Evolutionary conservation across 35 echinoderm and acorn worm genomes (phyloP).

Genomic region (Holothuria glaberrima): DNA sequence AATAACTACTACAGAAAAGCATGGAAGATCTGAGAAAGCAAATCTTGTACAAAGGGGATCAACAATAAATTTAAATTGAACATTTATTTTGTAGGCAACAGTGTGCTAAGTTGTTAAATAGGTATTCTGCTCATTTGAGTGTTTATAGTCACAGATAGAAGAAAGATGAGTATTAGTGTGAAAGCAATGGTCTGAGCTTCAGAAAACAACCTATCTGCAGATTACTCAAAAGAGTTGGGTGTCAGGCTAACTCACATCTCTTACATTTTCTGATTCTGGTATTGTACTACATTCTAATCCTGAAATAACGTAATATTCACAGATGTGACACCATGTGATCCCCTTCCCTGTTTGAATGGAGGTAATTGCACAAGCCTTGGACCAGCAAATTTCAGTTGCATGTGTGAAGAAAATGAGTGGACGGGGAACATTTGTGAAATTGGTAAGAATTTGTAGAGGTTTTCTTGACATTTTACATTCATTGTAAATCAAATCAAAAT

Average conservation of each 20-base stretch:
- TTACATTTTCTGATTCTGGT: neutral
- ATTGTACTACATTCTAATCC: neutral
- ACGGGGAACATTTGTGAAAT: neutral
- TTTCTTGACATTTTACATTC: neutral
- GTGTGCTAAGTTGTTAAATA: too few relatives aligned
- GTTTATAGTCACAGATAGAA: too few relatives aligned
- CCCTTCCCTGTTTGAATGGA: constrained; percentile 28
- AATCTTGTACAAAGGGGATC: too few relatives aligned
- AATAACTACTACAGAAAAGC: too few relatives aligned
- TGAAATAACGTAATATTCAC: neutral
- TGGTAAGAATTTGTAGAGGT: neutral
- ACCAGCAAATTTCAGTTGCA: constrained; percentile 9
- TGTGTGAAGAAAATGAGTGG: constrained; percentile 28
- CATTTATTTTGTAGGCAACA: too few relatives aligned
- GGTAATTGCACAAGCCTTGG: constrained; percentile 25
- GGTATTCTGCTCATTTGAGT: too few relatives aligned
- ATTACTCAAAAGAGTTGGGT: neutral
- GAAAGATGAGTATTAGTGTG: too few relatives aligned
- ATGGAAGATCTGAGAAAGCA: too few relatives aligned
- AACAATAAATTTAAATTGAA: too few relatives aligned
- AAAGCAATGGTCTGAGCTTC: too few relatives aligned
- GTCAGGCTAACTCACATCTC: neutral
- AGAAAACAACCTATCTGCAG: too few relatives aligned
- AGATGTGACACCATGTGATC: constrained; percentile 50
- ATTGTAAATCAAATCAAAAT: too few relatives aligned